A percentile compares a stretch with the other conserved stretches of the same genome.
Evolutionary conservation across 35 echinoderm and acorn worm species (phyloP).

Genomic region (Stichopus chloronotus): DNA sequence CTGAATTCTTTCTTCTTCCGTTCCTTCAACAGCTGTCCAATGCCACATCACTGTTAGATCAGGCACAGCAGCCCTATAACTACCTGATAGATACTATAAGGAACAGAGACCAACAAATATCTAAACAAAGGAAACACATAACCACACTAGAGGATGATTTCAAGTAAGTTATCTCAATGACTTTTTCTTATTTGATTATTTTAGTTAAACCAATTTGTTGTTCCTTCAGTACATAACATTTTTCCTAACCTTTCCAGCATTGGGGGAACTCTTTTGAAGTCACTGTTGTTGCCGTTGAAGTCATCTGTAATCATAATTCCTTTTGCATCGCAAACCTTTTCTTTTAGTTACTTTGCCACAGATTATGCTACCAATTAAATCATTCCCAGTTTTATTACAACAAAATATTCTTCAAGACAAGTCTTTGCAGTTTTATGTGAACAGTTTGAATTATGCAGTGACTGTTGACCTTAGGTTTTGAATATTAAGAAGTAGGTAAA

Average conservation of each 20-base stretch:
- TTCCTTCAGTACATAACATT: not conserved
- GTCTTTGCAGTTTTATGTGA: no score
- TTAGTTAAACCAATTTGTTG: not conserved
- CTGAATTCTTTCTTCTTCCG: not conserved
- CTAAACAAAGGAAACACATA: conserved; percentile 78
- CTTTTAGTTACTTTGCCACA: no score
- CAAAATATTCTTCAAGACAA: no score
- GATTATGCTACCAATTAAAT: no score
- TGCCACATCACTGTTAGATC: conserved; percentile 88
- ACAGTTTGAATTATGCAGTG: no score
- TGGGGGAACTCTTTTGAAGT: no score
- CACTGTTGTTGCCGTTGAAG: no score
- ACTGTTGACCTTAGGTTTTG: no score
- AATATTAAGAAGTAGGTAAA: no score
- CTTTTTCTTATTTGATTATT: not conserved
- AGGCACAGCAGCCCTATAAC: conserved; percentile 97
- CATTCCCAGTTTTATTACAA: no score
- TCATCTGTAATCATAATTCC: no score
- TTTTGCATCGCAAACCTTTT: no score
- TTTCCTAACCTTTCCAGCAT: not conserved
- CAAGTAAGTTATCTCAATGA: conserved; percentile 42
- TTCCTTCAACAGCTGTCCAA: conserved; percentile 76
- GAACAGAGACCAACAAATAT: conserved; percentile 80
- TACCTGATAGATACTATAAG: conserved; percentile 96
- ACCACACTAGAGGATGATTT: conserved; percentile 71